Conservation (phyloP, 2,797 vertebrate species). For the Tapera naevia region DNA sequence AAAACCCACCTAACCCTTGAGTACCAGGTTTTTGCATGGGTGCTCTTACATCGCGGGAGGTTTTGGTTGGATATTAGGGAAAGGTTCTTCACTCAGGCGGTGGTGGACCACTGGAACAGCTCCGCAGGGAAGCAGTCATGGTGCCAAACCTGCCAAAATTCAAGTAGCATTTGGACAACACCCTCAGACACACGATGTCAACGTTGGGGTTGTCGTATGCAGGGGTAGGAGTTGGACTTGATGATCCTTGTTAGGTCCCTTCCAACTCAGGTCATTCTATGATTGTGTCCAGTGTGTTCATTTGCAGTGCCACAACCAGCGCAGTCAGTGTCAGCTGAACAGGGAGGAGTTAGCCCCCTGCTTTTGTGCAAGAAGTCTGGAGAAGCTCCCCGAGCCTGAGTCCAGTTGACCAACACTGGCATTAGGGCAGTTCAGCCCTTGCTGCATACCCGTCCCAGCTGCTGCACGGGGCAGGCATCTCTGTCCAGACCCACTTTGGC, state of each 20-base stretch:
- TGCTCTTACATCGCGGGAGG: accelerated
- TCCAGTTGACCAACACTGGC: accelerated
- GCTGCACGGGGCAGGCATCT: too few relatives aligned
- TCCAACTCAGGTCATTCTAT: too few relatives aligned
- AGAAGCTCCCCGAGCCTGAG: background rate
- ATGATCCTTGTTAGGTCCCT: too few relatives aligned
- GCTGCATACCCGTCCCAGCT: background rate
- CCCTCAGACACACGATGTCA: too few relatives aligned
- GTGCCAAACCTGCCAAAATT: too few relatives aligned
- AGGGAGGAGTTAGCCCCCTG: accelerated
- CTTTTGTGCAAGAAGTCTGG: accelerated
- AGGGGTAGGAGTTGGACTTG: too few relatives aligned
- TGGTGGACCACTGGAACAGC: too few relatives aligned
- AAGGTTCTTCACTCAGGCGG: too few relatives aligned
- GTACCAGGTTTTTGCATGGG: accelerated
- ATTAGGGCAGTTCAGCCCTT: accelerated
- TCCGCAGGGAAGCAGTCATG: too few relatives aligned
- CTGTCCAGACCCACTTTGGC: accelerated
- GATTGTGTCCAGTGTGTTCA: accelerated
- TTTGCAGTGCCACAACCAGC: accelerated
- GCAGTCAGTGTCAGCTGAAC: background rate
- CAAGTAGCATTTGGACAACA: too few relatives aligned
- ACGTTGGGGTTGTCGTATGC: too few relatives aligned
- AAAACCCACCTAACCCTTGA: accelerated
- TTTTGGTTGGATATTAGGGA: too few relatives aligned